A percentile compares a stretch with the other conserved stretches of the same genome.
phyloP scores from a whole-genome alignment of 2,888 invertebrate species.

The Cybosia mesomella region DNA sequence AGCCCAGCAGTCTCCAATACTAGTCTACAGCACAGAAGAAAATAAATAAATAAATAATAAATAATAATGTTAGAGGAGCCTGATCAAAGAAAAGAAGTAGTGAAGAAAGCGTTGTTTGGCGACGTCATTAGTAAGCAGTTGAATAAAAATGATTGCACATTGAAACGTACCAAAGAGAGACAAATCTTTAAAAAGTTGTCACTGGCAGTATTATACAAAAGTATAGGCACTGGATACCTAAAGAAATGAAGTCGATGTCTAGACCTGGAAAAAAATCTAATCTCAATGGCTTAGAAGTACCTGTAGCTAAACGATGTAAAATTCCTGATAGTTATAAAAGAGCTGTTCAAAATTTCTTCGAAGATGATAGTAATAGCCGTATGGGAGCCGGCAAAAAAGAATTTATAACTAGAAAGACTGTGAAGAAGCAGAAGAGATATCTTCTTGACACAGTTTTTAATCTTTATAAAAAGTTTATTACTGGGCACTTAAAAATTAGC shows the following conservation, averaged over 20 bases:
- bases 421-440: constrained; percentile 20
- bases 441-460: constrained; percentile 12
- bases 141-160: neutral
- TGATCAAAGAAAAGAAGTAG: constrained; percentile 24
- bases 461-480: constrained; percentile 6
- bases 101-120: constrained; percentile 31
- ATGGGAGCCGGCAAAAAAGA: constrained; percentile 3
- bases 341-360: constrained; percentile 23
- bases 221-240: too few species aligned
- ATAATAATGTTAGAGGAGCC: constrained; percentile 11
- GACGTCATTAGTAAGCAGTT: constrained; percentile 28
- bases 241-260: too few species aligned
- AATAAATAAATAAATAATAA: too few species aligned
- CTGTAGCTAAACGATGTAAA: neutral
- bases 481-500: constrained; percentile 8
- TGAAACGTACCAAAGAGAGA: too few species aligned
- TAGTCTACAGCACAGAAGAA: neutral
- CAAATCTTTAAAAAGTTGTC: too few species aligned
- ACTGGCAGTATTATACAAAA: too few species aligned
- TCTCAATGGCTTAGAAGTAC: too few species aligned
- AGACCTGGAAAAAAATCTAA: too few species aligned
- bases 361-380: constrained; percentile 24
- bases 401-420: constrained; percentile 12
- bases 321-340: constrained; percentile 20
- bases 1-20: neutral